Conservation (phyloP, 2,113 vertebrate species). For the Pseudopodoces humilis region DNA sequence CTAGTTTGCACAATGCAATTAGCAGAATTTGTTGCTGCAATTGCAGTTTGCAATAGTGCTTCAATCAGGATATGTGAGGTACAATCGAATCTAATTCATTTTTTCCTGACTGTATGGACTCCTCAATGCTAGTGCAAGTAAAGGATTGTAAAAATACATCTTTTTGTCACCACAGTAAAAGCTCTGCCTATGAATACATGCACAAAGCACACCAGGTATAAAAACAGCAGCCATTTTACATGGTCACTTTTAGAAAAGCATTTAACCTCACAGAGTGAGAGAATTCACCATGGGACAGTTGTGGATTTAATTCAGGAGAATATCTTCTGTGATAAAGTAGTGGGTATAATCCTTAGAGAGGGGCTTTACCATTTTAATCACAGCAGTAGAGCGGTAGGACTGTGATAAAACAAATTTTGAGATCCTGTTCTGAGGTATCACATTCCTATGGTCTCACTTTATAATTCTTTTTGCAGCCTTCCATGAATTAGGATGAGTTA, state of each 20-base stretch:
- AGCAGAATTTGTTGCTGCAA: conserved; percentile 28
- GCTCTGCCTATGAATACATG: neutral
- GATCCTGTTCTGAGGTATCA: neutral
- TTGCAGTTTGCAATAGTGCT: neutral
- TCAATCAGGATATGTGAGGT: neutral
- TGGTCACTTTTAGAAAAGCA: neutral
- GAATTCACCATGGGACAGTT: neutral
- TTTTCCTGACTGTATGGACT: neutral
- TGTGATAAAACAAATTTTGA: neutral
- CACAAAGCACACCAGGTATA: neutral
- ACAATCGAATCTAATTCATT: neutral
- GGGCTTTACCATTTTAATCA: neutral
- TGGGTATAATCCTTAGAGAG: neutral
- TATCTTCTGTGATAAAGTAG: neutral
- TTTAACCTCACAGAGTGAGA: neutral
- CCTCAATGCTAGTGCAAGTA: neutral
- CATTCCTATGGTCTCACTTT: neutral
- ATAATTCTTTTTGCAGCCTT: neutral
- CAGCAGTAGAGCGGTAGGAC: neutral
- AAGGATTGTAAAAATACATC: neutral
- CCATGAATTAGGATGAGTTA: neutral
- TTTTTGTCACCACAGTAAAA: neutral
- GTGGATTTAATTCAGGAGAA: neutral
- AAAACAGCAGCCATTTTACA: neutral
- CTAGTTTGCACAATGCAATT: neutral